Percentiles rank a stretch among this genome's conserved stretches.
phyloP scores from a whole-genome alignment of 30 jellyfish, hydroid and myxozoan genomes.

The Turritopsis dohrnii region DNA sequence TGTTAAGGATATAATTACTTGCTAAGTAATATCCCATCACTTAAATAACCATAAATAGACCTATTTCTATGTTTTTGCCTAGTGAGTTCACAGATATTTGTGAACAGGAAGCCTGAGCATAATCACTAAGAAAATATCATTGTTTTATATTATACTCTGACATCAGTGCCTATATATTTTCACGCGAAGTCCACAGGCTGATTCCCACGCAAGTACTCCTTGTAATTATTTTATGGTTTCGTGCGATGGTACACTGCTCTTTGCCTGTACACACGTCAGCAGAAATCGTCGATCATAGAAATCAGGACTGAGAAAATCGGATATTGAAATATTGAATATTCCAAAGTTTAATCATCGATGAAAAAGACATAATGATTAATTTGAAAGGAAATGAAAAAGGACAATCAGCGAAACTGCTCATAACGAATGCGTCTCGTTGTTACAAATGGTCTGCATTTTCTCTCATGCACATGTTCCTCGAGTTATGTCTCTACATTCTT shows the following conservation, averaged over 20 bases:
- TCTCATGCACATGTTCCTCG: background rate
- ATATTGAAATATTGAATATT: background rate
- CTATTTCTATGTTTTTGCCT: no score
- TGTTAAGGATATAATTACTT: no score
- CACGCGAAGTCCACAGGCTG: no score
- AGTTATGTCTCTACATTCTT: background rate
- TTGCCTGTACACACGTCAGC: background rate
- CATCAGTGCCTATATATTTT: no score
- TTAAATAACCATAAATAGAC: no score
- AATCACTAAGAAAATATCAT: no score
- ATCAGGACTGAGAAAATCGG: background rate
- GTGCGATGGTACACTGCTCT: background rate
- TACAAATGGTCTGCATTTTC: constrained; percentile 11
- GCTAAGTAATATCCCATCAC: no score
- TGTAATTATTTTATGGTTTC: background rate
- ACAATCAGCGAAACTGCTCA: background rate
- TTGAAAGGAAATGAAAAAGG: background rate
- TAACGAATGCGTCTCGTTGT: background rate
- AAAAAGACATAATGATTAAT: background rate
- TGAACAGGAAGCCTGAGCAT: no score
- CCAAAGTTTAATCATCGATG: background rate
- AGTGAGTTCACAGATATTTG: no score
- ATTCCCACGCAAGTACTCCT: no score
- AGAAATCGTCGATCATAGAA: background rate
- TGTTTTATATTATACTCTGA: no score